Base-by-base conservation (phyloP, 1,140 invertebrate genomes). In the Bombyx mandarina region DNA sequence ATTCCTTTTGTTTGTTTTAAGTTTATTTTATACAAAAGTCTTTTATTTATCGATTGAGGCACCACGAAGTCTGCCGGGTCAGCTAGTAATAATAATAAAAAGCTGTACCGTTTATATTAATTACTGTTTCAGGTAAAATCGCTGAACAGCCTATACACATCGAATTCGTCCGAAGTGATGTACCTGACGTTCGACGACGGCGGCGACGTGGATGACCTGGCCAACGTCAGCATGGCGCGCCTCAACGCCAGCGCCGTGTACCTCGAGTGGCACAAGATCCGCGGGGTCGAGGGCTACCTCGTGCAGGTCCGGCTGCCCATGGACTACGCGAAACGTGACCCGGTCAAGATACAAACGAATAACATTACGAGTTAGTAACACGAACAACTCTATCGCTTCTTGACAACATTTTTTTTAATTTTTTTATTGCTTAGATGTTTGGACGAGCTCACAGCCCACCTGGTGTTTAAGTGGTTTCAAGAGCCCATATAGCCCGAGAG, bases 271-370 rank as follows among this genome's bases (percentile, higher is more conserved):
- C 82, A 88, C 60, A 77, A 82, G 45, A 77, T 91, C 0, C 71
- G 87, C 7, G 82, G 85, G n/a, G 91, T 90, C 1, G 91, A 93
- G 48, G 91, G 91, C 0, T 95, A 94, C 69, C 73, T 77, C 2
- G 71, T 95, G 1, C 86, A 82, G 8, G 75, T 90, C 2, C 73
- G 80, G 42, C 77, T 88, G 45, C 86, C 86, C 0, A 50, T 70
- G 0, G 77, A 84, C 0, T 93, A 93, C 82, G 90, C 91, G 0
- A 65, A 73, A 8, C 59, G 89, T 0, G 69, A 77, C 2, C 66
- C 76, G 0, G 62, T 83, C 0, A 71, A 60, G 9, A 90, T 88
- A 0, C 67, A 68, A 2, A 62, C 78, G 0, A 89, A 88, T 60
- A 85, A 79, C 2, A 75, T 90, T 62, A 85, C 88, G 64, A 80